These are phyloP conservation scores for Procambarus clarkii DNA, from an alignment of 1,140 invertebrate species.

Conservation along the genomic window DNA sequence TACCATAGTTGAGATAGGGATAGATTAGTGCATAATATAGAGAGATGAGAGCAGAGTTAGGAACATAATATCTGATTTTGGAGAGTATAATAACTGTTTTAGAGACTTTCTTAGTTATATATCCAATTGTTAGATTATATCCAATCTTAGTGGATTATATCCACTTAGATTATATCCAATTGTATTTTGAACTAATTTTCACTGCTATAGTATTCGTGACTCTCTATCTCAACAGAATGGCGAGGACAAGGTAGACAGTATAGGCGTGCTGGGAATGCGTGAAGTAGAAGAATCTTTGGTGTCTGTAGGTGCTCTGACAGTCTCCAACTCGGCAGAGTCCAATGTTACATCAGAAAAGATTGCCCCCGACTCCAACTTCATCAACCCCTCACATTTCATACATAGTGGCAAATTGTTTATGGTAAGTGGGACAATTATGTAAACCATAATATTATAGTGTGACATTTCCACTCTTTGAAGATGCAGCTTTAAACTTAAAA, in stretches of 20 bases:
- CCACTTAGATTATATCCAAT: not conserved
- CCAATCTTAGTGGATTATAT: too few species aligned
- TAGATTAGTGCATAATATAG: too few species aligned
- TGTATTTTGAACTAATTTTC: not conserved
- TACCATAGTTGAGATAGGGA: too few species aligned
- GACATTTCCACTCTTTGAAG: too few species aligned
- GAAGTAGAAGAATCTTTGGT: slow-evolving; percentile 65
- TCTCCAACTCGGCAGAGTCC: not conserved
- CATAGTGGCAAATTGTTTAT: slow-evolving; percentile 41
- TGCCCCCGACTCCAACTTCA: slow-evolving; percentile 42
- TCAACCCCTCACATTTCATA: slow-evolving; percentile 47
- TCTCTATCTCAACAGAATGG: slow-evolving; percentile 47
- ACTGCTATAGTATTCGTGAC: too few species aligned
- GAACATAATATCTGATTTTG: too few species aligned
- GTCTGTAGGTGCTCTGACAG: slow-evolving; percentile 58
- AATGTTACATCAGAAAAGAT: slow-evolving; percentile 52
- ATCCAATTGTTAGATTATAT: too few species aligned
- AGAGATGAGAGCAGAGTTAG: too few species aligned
- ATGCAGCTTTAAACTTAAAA: too few species aligned
- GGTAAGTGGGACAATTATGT: slow-evolving; percentile 18
- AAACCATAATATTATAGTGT: too few species aligned
- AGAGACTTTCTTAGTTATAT: too few species aligned
- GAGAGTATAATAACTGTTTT: too few species aligned
- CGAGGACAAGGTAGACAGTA: slow-evolving; percentile 25
- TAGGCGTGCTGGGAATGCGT: slow-evolving; percentile 53